Percentiles rank a stretch among this genome's conserved stretches.
Conservation (phyloP, 2,888 invertebrate genomes). For the Chrysomela aeneicollis region DNA sequence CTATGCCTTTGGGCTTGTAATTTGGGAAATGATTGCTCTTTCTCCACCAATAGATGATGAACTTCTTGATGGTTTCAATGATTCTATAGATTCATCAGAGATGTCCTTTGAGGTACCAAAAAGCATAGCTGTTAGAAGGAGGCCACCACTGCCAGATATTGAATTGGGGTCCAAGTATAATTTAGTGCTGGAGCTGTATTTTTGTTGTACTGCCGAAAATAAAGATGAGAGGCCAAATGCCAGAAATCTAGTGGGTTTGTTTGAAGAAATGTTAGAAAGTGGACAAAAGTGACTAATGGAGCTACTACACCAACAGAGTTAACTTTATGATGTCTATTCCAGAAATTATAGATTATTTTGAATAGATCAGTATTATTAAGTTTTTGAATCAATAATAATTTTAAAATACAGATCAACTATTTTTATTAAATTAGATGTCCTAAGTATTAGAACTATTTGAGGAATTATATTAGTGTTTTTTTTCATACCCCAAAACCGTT, state of each 20-base stretch:
- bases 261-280: slow-evolving; percentile 14
- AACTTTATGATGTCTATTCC: no score
- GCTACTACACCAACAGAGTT: neutral
- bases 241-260: slow-evolving; percentile 23
- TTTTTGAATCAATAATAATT: no score
- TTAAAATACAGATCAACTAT: no score
- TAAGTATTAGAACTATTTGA: no score
- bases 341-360: no score
- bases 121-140: slow-evolving; percentile 61
- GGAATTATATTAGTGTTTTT: no score
- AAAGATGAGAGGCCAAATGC: slow-evolving; percentile 70
- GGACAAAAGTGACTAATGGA: neutral
- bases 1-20: slow-evolving; percentile 78
- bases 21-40: slow-evolving; percentile 85
- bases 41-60: slow-evolving; percentile 66
- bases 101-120: slow-evolving; percentile 15
- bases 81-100: slow-evolving; percentile 43
- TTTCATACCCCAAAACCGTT: no score
- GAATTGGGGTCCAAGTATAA: slow-evolving; percentile 70
- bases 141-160: slow-evolving; percentile 70
- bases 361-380: no score
- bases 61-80: slow-evolving; percentile 53
- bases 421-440: no score
- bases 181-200: slow-evolving; percentile 73
- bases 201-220: slow-evolving; percentile 72